Base-by-base conservation (phyloP, 2,888 invertebrate genomes). In the Celastrina argiolus region DNA sequence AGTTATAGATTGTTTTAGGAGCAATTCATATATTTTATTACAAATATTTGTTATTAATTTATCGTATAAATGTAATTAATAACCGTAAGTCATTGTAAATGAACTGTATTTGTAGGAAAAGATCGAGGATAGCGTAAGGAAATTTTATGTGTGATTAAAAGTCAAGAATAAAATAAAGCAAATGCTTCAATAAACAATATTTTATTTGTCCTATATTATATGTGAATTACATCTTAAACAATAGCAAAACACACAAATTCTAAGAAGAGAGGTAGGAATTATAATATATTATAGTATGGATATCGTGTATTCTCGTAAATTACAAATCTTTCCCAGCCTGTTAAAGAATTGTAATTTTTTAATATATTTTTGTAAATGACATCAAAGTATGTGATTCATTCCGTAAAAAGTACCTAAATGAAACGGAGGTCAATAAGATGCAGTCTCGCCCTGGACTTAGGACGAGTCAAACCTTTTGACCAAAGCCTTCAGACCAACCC, bases 161-260 rank as follows among this genome's bases (percentile, higher is more conserved):
- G 36, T 61, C 45, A 28, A 22, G 36, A 59, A 65, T 31, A 63
- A 39, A 68, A 68, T 61, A 63, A 68, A 66, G 63, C 42, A 41
- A 65, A n/a, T 58, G 22, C 67, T 65, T 63, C 31, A 28, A 16
- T 51, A 51, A 51, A 28, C 28, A 36, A 26, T 65, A 28, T 64
- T 65, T 61, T 65, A 61, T 65, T 65, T 45, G 56, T 51, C 34
- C 51, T 51, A 39, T 61, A 45, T 1, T n/a, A n/a, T n/a, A n/a
- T n/a, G n/a, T n/a, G n/a, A n/a, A 10, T 51, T 51, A n/a, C 28
- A 58, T 8, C 28, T n/a, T 58, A 26, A 56, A 26, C 28, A n/a
- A 14, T 28, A 7, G 7, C 5, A 56, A 1, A 31, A 58, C 14
- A 58, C 56, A 56, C 56, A 28, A 42, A 42, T 16, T 45, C 18